Evolutionary conservation across 2,113 vertebrate genomes (phyloP).

Genomic region (Myodes glareolus): DNA sequence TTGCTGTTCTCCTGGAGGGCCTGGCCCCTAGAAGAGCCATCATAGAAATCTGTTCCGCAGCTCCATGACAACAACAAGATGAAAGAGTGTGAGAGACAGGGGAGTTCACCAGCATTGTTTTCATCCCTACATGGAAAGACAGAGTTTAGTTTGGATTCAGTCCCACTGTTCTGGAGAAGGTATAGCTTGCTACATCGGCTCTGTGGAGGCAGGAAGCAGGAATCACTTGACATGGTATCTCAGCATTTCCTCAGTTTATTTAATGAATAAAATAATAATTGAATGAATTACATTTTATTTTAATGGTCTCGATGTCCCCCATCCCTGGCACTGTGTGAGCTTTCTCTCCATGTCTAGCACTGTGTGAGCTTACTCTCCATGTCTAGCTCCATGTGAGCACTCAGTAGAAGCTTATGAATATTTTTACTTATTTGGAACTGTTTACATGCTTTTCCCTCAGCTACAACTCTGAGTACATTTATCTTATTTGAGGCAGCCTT

Average conservation of each 20-base stretch:
- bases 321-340: neutral
- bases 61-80: neutral
- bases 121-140: neutral
- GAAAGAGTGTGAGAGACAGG: neutral
- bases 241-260: neutral
- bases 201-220: neutral
- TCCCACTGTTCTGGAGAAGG: neutral
- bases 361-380: neutral
- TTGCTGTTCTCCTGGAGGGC: neutral
- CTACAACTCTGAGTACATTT: slow-evolving; percentile 12
- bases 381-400: neutral
- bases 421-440: neutral
- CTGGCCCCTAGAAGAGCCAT: neutral
- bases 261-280: slow-evolving; percentile 44
- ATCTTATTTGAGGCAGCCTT: neutral
- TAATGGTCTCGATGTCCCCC: neutral
- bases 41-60: neutral
- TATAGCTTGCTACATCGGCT: neutral
- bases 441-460: neutral
- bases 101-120: neutral
- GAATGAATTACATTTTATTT: slow-evolving; percentile 13
- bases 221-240: neutral
- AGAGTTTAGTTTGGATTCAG: too few species aligned
- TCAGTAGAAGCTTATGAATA: neutral
- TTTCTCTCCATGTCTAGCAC: too few species aligned